Evolutionary conservation across 2,113 vertebrate species (phyloP).

Genomic region (Pomatorhinus ruficollis): DNA sequence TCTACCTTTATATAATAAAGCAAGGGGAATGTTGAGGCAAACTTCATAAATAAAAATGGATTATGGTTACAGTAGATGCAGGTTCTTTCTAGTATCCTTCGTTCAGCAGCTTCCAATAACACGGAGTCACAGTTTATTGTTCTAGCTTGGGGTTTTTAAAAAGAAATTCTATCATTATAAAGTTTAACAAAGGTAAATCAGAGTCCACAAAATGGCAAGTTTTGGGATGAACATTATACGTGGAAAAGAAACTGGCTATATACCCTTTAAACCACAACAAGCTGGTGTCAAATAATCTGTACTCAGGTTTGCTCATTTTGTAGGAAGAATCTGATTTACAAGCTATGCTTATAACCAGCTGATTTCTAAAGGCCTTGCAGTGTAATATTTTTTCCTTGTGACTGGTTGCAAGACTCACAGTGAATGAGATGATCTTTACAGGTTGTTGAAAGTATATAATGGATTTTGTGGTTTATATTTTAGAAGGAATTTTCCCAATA

Average conservation of each 20-base stretch:
- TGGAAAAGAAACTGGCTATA: background rate
- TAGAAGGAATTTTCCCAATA: background rate
- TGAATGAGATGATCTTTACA: background rate
- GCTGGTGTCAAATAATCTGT: background rate
- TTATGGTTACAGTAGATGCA: background rate
- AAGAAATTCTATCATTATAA: background rate
- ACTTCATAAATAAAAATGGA: background rate
- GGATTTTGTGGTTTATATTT: background rate
- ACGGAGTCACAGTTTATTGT: background rate
- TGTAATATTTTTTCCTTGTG: background rate
- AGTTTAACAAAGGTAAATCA: background rate
- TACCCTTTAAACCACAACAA: background rate
- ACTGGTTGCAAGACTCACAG: background rate
- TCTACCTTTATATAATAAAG: background rate
- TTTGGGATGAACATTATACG: background rate
- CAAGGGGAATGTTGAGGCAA: background rate
- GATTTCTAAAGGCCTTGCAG: background rate
- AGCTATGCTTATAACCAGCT: background rate
- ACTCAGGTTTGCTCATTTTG: background rate
- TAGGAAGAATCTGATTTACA: background rate
- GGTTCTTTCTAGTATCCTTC: background rate
- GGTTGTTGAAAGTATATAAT: background rate
- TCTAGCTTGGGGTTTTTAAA: background rate
- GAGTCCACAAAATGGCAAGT: background rate
- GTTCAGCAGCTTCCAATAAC: background rate